Conservation (phyloP, 2,888 invertebrate genomes). For the Rhyacophila evoluta region DNA sequence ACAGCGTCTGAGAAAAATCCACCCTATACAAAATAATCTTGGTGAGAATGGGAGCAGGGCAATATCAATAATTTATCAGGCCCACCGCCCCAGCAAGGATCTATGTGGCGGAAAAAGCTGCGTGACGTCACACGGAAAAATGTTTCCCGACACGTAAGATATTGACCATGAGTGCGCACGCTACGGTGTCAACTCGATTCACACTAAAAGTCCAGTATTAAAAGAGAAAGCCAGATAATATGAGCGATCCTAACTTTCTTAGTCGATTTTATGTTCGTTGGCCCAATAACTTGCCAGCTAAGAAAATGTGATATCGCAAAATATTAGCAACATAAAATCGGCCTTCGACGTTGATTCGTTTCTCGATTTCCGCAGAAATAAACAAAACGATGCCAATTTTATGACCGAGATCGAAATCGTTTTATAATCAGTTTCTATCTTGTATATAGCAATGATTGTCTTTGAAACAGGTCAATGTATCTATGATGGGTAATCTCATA, state of each 20-base stretch:
- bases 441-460: too few species aligned
- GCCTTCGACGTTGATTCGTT: too few species aligned
- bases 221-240: not conserved
- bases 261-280: constrained; percentile 3
- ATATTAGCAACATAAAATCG: not conserved
- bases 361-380: too few species aligned
- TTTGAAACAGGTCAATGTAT: too few species aligned
- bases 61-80: constrained; percentile 24
- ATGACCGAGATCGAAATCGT: too few species aligned
- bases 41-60: not conserved
- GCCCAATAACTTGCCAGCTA: not conserved
- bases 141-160: not conserved
- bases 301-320: not conserved
- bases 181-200: not conserved
- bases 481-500: too few species aligned
- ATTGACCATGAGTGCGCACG: not conserved
- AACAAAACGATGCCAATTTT: too few species aligned
- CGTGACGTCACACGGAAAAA: constrained; percentile 3
- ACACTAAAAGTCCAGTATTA: not conserved
- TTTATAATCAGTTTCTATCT: too few species aligned
- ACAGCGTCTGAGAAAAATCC: constrained; percentile 3
- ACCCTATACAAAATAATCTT: constrained; percentile 2
- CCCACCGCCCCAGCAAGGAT: not conserved
- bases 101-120: not conserved
- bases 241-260: not conserved